Base-by-base conservation (phyloP, 2,888 invertebrate species). In the Argyra leucocephala region DNA sequence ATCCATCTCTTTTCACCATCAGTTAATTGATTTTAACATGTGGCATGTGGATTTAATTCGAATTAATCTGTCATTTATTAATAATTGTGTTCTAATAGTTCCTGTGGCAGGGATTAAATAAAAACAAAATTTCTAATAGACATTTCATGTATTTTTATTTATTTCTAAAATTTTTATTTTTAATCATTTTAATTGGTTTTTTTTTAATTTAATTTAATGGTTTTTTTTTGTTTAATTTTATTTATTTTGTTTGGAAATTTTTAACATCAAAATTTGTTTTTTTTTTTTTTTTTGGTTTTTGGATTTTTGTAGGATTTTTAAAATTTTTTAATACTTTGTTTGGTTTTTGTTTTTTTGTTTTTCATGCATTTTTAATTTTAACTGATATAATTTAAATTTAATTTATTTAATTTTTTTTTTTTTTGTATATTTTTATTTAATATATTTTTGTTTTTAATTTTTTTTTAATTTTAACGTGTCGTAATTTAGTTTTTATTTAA, bases 401-500 rank as follows among this genome's bases (percentile, higher is more conserved):
- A 48, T 2, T 67, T 66, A 68, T 68, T 65, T 65, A 66, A 66
- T 69, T 68, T 69, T 67, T 69, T 67, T 66, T 66, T 69, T 64
- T 64, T 66, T 69, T 26, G 7, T 69, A 69, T 69, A 68, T 69
- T 67, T 66, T 64, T 68, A 64, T 64, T 66, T 69, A 61, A 36
- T 62, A 63, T 60, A 67, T 22, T 62, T 63, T 66, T 64, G 60
- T 68, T 67, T 69, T 69, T 67, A 48, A 48, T 48, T 48, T 48
- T 18, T 12, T 18, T 18, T 2, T 2, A 48, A 48, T 48, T 48
- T 48, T 48, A 31, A 31, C n/a, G n/a, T n/a, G n/a, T n/a, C n/a
- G n/a, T 31, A 31, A 31, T 48, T 48, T n/a, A n/a, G 9, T 26
- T 26, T 6, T 26, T 31, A 10, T 31, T 31, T 7, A 31, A 31